phyloP scores from a whole-genome alignment of 2,888 invertebrate species.

The Callyntrura guangdongensis region DNA sequence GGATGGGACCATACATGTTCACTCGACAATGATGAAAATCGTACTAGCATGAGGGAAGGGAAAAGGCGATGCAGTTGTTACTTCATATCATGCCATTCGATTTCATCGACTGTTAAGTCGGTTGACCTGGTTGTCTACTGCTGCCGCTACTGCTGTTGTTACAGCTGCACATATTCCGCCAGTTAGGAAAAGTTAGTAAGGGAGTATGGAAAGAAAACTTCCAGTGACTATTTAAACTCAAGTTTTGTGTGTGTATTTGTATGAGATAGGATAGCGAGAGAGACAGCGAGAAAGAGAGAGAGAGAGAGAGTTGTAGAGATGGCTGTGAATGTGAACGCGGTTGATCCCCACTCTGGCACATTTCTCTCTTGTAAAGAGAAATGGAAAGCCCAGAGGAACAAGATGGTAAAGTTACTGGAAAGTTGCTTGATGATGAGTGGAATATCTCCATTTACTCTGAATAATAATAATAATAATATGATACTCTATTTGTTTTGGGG shows the following conservation, averaged over 20 bases:
- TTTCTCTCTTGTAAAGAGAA: constrained; percentile 69
- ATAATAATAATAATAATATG: constrained; percentile 70
- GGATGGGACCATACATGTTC: constrained; percentile 52
- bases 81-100: constrained; percentile 75
- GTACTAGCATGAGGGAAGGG: constrained; percentile 35
- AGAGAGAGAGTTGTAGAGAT: constrained; percentile 50
- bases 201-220: constrained; percentile 51
- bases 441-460: constrained; percentile 72
- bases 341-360: constrained; percentile 68
- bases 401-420: constrained; percentile 67
- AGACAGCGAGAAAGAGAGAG: too few relatives aligned
- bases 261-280: too few relatives aligned
- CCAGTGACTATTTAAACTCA: constrained; percentile 52
- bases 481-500: constrained; percentile 75
- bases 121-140: constrained; percentile 75
- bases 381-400: constrained; percentile 69
- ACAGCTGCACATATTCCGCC: constrained; percentile 72
- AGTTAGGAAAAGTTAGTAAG: constrained; percentile 62
- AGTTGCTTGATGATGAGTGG: constrained; percentile 61
- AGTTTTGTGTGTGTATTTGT: constrained; percentile 44
- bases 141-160: constrained; percentile 64
- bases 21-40: constrained; percentile 69
- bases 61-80: constrained; percentile 75
- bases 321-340: constrained; percentile 50
- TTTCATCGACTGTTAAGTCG: constrained; percentile 74